These are phyloP conservation scores for Diachrysia chrysitis DNA, from an alignment of 2,888 invertebrate genomes.

Conservation along the genomic window DNA sequence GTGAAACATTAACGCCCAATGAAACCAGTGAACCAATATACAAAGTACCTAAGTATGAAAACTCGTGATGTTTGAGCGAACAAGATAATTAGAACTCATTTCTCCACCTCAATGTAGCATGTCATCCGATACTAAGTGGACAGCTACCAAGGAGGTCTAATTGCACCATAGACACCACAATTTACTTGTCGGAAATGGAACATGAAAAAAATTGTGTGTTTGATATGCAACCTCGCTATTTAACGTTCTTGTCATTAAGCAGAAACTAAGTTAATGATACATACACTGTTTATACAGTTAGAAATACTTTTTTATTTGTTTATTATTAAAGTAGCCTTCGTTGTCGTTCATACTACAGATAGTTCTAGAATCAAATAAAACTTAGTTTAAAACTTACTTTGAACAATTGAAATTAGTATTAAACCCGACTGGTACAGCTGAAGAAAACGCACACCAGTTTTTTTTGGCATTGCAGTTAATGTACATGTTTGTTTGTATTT, in stretches of 20 bases:
- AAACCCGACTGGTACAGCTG: too few species aligned
- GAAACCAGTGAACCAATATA: constrained; percentile 15
- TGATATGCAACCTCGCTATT: constrained; percentile 56
- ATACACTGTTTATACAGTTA: constrained; percentile 24
- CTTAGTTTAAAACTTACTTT: too few species aligned
- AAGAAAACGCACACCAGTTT: too few species aligned
- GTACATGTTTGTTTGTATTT: too few species aligned
- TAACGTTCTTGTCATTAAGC: constrained; percentile 54
- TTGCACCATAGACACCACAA: constrained; percentile 68
- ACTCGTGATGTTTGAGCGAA: constrained; percentile 40
- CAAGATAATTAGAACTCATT: constrained; percentile 51
- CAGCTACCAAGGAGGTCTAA: constrained; percentile 64
- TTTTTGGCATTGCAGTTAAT: too few species aligned
- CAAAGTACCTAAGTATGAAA: constrained; percentile 26
- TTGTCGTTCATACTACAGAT: too few species aligned
- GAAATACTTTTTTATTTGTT: constrained; percentile 51
- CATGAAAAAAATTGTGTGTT: constrained; percentile 60
- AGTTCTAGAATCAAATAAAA: too few species aligned
- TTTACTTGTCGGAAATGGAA: constrained; percentile 71
- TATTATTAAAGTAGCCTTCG: constrained; percentile 19
- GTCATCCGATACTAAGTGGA: constrained; percentile 64
- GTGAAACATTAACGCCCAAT: constrained; percentile 20
- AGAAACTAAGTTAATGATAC: constrained; percentile 52
- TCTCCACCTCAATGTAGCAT: constrained; percentile 58
- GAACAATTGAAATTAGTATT: too few species aligned